A percentile compares a stretch with the other conserved stretches of the same genome.
Conservation (phyloP, 2,888 invertebrate genomes). For the Liopterus haemorrhoidalis region DNA sequence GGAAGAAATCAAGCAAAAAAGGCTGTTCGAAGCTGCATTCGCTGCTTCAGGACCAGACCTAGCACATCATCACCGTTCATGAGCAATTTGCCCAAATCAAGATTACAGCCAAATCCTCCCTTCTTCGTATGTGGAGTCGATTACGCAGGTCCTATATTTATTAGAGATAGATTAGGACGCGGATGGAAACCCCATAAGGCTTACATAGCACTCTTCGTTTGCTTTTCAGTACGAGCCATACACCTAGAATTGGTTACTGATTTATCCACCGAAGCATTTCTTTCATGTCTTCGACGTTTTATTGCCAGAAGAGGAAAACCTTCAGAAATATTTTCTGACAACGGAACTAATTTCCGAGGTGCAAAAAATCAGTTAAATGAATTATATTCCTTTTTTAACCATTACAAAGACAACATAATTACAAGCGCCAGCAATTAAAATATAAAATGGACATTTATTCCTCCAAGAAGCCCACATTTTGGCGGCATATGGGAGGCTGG, state of each 20-base stretch:
- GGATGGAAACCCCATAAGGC: slow-evolving; percentile 11
- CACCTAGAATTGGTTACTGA: slow-evolving; percentile 30
- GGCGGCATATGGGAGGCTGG: slow-evolving; percentile 26
- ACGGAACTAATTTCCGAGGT: slow-evolving; percentile 30
- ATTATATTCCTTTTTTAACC: neutral
- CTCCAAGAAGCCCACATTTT: slow-evolving; percentile 34
- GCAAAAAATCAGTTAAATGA: slow-evolving; percentile 20
- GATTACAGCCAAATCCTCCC: slow-evolving; percentile 7
- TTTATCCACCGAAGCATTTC: no score
- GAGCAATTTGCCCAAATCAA: slow-evolving; percentile 14
- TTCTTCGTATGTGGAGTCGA: slow-evolving; percentile 17
- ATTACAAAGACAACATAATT: neutral
- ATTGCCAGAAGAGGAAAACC: slow-evolving; percentile 28
- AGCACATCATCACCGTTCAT: slow-evolving; percentile 7
- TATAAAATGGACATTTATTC: slow-evolving; percentile 36
- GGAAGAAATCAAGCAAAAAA: slow-evolving; percentile 8
- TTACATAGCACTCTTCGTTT: slow-evolving; percentile 29
- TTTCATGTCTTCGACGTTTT: no score
- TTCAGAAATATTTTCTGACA: slow-evolving; percentile 26
- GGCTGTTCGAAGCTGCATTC: slow-evolving; percentile 11
- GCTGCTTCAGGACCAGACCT: slow-evolving; percentile 15
- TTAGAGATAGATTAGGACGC: neutral
- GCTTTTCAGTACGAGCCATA: slow-evolving; percentile 27
- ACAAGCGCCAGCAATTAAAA: slow-evolving; percentile 19
- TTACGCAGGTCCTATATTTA: slow-evolving; percentile 3